Evolutionary conservation across 1,140 invertebrate genomes (phyloP), one percentile per base, ranked within the genome.

Genomic region (Drepana arcuata): DNA sequence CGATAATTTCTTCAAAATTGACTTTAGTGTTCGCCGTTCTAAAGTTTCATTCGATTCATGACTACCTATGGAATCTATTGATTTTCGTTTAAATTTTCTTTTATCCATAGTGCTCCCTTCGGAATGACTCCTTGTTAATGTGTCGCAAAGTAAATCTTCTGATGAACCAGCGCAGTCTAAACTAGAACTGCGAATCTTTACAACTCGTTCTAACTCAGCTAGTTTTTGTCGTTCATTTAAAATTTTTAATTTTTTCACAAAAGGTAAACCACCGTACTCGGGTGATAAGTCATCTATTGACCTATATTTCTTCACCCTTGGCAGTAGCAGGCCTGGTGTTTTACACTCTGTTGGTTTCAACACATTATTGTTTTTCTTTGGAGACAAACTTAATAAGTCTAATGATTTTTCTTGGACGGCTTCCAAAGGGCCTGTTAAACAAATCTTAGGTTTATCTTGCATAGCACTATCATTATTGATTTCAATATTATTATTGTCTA

Each of bases 221-320:
- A 95, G 70, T 78, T 94, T 95, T 66, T 95, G 93, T 9, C 93
- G 85, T 74, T 95, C 93, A 65, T 95, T 94, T 9, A 95, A 80
- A 35, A 95, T 94, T 83, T 95, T 94, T 23, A 95, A 69, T 48
- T 93, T 93, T 77, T 95, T 95, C 1, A 95, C 93, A 59, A 95
- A 95, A 0, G 93, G 93, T 29, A 95, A 64, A n/a, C 92, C 90
- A 15, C 91, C 90, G 49, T 94, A 95, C 63, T 95, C 93, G 0
- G 93, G 93, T n/a, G 92, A 94, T 7, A 95, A 71, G 66, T 95
- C 93, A 56, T 94, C 93, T 2, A 95, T 91, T 6, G 93, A 94
- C 29, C 86, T 85, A 62, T 94, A 94, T 67, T 86, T 88, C 70
- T 91, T 91, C 0, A 83, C 83, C 58, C 62, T 84, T 21, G 66